Conservation (phyloP, 1,140 invertebrate species). For the Tetramorium alpestre region DNA sequence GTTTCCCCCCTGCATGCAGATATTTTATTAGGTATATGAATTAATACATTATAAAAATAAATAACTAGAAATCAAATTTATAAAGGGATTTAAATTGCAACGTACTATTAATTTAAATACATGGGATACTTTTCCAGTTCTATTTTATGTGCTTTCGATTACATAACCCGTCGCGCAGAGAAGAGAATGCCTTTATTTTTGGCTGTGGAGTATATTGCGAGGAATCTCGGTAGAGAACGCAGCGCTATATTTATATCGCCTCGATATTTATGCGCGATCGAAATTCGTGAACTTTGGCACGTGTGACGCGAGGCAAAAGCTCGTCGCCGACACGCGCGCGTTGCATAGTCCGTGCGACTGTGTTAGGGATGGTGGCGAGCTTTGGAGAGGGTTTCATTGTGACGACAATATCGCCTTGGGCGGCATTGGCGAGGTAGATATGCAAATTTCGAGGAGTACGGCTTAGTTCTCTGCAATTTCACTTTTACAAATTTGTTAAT, state of each 20-base stretch:
- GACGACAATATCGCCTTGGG: slow-evolving; percentile 83
- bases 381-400: slow-evolving; percentile 79
- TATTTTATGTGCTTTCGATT: slow-evolving; percentile 15
- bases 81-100: not conserved
- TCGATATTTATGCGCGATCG: slow-evolving; percentile 72
- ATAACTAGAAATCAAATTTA: not conserved
- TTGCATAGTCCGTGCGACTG: slow-evolving; percentile 69
- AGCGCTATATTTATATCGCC: slow-evolving; percentile 53
- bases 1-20: not conserved
- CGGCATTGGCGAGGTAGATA: slow-evolving; percentile 79
- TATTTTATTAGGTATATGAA: not conserved
- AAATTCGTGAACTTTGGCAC: slow-evolving; percentile 75
- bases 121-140: not conserved
- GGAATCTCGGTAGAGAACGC: slow-evolving; percentile 39
- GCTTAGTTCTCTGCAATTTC: slow-evolving; percentile 65
- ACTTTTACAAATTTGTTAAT: slow-evolving; percentile 66
- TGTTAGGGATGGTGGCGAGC: slow-evolving; percentile 69
- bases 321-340: slow-evolving; percentile 70
- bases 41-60: not conserved
- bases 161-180: slow-evolving; percentile 3
- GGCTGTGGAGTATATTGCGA: slow-evolving; percentile 38
- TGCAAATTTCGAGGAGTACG: slow-evolving; percentile 75
- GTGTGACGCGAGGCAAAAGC: slow-evolving; percentile 71
- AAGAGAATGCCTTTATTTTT: slow-evolving; percentile 38
- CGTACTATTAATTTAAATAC: slow-evolving; percentile 35